phyloP scores from a whole-genome alignment of 2,113 vertebrate species.

The Lampris megalopsis region DNA sequence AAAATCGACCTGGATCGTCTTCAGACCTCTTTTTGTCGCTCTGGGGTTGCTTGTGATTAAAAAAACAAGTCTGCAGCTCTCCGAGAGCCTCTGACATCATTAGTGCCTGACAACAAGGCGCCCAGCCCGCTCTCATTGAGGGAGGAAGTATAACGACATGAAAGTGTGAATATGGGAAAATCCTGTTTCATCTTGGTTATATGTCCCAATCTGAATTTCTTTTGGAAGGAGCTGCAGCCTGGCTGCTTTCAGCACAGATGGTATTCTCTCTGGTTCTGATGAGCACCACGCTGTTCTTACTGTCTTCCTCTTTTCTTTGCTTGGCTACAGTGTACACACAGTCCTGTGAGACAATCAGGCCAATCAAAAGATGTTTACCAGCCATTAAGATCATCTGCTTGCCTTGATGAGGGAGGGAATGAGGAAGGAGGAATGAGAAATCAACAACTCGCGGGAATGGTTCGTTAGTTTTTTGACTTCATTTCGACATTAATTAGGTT shows the following conservation, averaged over 20 bases:
- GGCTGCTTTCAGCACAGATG: conserved; percentile 58
- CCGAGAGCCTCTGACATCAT: conserved; percentile 1
- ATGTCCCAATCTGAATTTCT: conserved; percentile 43
- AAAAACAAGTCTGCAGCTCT: too few relatives aligned
- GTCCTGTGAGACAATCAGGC: conserved; percentile 51
- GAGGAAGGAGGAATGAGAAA: conserved; percentile 20
- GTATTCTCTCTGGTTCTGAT: conserved; percentile 52
- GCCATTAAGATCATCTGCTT: conserved; percentile 27
- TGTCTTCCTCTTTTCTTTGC: conserved; percentile 34
- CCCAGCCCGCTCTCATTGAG: background rate
- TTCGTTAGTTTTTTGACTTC: conserved; percentile 49
- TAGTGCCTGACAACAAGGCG: background rate
- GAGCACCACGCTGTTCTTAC: conserved; percentile 34
- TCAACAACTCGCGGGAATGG: conserved; percentile 31
- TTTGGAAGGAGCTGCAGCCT: conserved; percentile 31
- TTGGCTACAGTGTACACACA: conserved; percentile 20
- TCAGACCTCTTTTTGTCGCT: background rate
- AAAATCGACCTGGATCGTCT: too few relatives aligned
- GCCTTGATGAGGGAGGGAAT: conserved; percentile 27
- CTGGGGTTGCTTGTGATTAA: too few relatives aligned
- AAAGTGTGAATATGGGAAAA: conserved; percentile 40
- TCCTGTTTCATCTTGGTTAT: conserved; percentile 32
- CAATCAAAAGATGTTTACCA: conserved; percentile 64
- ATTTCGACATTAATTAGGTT: conserved; percentile 67
- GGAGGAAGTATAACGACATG: conserved; percentile 21